These are phyloP conservation scores for Agelaius phoeniceus DNA, from an alignment of 2,113 vertebrate species.

Conservation along the genomic window DNA sequence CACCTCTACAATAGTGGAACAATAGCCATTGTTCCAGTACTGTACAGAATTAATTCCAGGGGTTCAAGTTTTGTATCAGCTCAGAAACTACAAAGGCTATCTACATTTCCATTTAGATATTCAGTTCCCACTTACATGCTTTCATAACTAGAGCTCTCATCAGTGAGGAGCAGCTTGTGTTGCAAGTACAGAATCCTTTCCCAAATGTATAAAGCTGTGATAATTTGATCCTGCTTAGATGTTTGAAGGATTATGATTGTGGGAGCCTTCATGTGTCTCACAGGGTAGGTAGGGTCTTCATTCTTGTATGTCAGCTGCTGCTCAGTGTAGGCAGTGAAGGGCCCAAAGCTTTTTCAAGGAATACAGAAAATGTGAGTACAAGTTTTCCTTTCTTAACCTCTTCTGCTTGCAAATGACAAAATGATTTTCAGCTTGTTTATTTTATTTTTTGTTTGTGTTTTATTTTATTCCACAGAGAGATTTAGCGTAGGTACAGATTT, in stretches of 20 bases:
- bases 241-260: not conserved
- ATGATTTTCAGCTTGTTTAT: not conserved
- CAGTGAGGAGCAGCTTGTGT: not conserved
- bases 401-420: not conserved
- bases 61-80: not conserved
- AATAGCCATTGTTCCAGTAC: not conserved
- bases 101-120: not conserved
- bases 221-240: not conserved
- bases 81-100: not conserved
- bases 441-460: not conserved
- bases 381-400: not conserved
- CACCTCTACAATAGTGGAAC: not conserved
- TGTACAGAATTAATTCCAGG: not conserved
- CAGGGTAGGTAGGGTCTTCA: not conserved
- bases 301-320: not conserved
- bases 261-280: not conserved
- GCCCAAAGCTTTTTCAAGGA: not conserved
- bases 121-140: not conserved
- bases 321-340: not conserved
- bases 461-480: not conserved
- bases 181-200: not conserved
- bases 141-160: not conserved
- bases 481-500: not conserved
- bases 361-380: not conserved
- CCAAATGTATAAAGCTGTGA: not conserved